These are phyloP conservation scores for Limnephilus marmoratus DNA, from an alignment of 2,888 invertebrate genomes.

Conservation along the genomic window DNA sequence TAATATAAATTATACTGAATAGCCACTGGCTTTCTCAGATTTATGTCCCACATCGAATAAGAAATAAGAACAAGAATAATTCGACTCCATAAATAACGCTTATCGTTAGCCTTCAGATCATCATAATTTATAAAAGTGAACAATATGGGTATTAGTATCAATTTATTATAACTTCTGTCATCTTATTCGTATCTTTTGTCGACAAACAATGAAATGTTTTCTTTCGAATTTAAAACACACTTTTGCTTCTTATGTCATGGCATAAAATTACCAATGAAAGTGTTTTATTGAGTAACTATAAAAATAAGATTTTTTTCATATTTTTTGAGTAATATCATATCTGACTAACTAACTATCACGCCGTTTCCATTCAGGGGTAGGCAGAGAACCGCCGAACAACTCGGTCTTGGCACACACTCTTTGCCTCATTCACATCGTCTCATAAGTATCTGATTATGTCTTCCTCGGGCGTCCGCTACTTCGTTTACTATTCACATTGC, in stretches of 20 bases:
- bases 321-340: too few species aligned
- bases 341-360: too few species aligned
- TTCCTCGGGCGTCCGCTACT: too few species aligned
- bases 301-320: too few species aligned
- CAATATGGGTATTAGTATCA: neutral
- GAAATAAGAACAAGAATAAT: neutral
- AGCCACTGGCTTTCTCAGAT: neutral
- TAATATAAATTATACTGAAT: neutral
- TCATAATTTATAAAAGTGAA: neutral
- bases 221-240: neutral
- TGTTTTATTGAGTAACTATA: too few species aligned
- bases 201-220: neutral
- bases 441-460: too few species aligned
- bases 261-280: neutral
- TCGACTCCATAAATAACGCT: neutral
- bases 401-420: too few species aligned
- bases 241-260: neutral
- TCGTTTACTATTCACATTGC: too few species aligned
- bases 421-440: too few species aligned
- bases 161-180: neutral
- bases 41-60: neutral
- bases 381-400: too few species aligned
- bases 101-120: neutral
- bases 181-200: neutral
- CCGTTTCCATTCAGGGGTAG: too few species aligned